Conservation (phyloP, 1,140 invertebrate species). For the Hycleus cichorii region DNA sequence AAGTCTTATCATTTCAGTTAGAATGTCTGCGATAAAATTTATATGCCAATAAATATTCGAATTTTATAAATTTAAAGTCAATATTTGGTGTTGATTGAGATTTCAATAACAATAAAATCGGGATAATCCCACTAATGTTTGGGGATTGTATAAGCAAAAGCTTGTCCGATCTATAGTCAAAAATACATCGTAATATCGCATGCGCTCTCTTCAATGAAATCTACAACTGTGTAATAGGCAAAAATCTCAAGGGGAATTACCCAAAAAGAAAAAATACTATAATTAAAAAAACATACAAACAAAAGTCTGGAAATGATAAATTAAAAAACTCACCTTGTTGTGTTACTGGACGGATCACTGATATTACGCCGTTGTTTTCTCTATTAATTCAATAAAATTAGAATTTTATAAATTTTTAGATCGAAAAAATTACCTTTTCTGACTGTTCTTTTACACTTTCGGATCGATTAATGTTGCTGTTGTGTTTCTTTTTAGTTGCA, state of each 20-base stretch:
- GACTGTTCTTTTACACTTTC: slow-evolving; percentile 41
- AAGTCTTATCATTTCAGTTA: too few species aligned
- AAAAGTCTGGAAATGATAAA: background rate
- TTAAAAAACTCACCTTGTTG: slow-evolving; percentile 30
- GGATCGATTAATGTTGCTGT: slow-evolving; percentile 38
- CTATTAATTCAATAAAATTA: slow-evolving; percentile 16
- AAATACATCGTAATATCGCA: background rate
- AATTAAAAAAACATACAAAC: background rate
- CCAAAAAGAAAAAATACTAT: background rate
- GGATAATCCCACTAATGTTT: too few species aligned
- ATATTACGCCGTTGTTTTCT: slow-evolving; percentile 36
- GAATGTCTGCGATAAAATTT: too few species aligned
- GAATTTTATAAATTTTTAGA: background rate
- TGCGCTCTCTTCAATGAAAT: background rate
- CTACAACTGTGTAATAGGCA: background rate
- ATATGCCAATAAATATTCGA: too few species aligned
- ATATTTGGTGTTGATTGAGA: too few species aligned
- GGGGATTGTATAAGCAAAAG: too few species aligned
- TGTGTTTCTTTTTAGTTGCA: slow-evolving; percentile 30
- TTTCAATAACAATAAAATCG: too few species aligned
- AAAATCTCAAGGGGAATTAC: background rate
- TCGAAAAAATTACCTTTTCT: slow-evolving; percentile 32
- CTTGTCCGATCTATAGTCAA: too few species aligned
- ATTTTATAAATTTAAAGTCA: too few species aligned
- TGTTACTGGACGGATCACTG: slow-evolving; percentile 38